Conservation (phyloP, 2,888 invertebrate genomes). For the Alviniconcha strummeri region DNA sequence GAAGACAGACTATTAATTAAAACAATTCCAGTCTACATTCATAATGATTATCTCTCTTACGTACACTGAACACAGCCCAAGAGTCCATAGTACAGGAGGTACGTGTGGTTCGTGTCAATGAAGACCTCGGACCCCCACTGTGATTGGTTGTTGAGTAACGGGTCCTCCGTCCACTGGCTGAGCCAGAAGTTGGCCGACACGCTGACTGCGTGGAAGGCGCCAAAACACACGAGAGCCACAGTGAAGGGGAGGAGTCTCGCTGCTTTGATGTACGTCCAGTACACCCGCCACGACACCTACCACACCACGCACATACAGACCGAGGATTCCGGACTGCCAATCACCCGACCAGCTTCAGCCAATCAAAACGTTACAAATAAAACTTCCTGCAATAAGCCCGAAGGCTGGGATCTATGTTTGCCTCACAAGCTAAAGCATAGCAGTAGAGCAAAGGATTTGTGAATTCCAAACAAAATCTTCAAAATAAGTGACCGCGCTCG, state of each 20-base stretch:
- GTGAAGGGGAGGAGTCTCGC: conserved; percentile 31
- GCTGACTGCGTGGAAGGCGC: conserved; percentile 58
- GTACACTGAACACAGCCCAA: conserved; percentile 35
- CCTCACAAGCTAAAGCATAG: too few relatives aligned
- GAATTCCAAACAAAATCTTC: too few relatives aligned
- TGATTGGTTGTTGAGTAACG: conserved; percentile 44
- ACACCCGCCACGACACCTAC: conserved; percentile 34
- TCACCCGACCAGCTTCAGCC: too few relatives aligned
- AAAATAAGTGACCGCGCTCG: too few relatives aligned
- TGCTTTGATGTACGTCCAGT: conserved; percentile 37
- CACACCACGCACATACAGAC: not conserved
- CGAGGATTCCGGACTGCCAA: too few relatives aligned
- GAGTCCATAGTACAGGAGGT: conserved; percentile 35
- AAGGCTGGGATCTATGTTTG: not conserved
- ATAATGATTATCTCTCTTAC: not conserved
- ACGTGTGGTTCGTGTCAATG: conserved; percentile 21
- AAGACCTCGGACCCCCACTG: conserved; percentile 31
- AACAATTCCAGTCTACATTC: too few relatives aligned
- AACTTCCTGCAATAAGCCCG: not conserved
- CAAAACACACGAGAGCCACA: conserved; percentile 30
- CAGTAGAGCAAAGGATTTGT: not conserved
- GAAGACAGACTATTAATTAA: too few relatives aligned
- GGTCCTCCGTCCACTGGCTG: conserved; percentile 70
- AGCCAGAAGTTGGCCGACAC: conserved; percentile 70
- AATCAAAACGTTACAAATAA: too few relatives aligned